Evolutionary conservation across 2,888 invertebrate genomes (phyloP), one percentile per base, ranked within the genome.

Genomic region (Eupithecia inturbata): DNA sequence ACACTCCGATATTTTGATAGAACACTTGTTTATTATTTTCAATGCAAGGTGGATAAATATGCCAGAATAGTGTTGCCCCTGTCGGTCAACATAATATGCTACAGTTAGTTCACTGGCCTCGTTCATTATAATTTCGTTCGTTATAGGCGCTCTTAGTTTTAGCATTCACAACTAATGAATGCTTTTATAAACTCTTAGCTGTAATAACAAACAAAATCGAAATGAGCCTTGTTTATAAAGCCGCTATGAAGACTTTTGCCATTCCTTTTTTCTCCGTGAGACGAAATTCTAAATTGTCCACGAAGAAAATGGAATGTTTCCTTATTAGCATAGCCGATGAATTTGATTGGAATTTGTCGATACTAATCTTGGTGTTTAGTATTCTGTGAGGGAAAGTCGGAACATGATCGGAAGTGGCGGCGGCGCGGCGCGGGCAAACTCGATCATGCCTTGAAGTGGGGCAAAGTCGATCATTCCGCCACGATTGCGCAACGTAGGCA

Each of bases 111-210:
- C 63, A 64, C 67, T 73, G 68, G 78, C 77, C 72, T 75, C 78
- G 76, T 76, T 72, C 69, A 75, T 81, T 81, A 80, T 78, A 71
- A n/a, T n/a, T n/a, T n/a, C n/a, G n/a, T 76, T 72, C 69, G 75
- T 81, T 81, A 80, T 78, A 71, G 63, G 71, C 70, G 41, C 71
- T 72, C 68, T 72, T 75, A 66, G 73, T 68, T 39, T 28, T 73
- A 69, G 64, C 64, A 69, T 68, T 71, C 36, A 33, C 31, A 67
- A 73, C 73, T 76, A 76, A 77, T 64, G 68, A 77, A 76, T 60
- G 67, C 68, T 74, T 70, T 76, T 67, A 74, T 70, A 78, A 72
- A 77, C 75, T 63, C 45, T 53, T 62, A 70, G 72, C 70, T 69
- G 7, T 19, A 45, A n/a, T 22, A 71, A 76, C 62, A 67, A 73